These are phyloP conservation scores for Aricia agestis DNA, from an alignment of 1,140 invertebrate species.

Conservation along the genomic window DNA sequence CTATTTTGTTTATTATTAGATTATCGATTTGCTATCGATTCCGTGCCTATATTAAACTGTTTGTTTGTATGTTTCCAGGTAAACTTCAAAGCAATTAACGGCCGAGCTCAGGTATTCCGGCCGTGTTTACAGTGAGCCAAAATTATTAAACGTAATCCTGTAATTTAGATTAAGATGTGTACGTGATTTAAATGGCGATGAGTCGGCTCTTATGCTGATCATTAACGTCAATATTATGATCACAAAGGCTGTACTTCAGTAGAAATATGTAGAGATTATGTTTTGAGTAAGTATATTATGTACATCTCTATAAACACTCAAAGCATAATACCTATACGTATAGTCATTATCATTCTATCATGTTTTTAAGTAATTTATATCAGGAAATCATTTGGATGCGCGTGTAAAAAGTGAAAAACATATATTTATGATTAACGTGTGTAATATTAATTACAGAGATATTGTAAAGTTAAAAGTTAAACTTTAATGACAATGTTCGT, in stretches of 20 bases:
- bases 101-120: conserved; percentile 12
- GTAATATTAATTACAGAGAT: no score
- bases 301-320: no score
- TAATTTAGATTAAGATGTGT: conserved; percentile 10
- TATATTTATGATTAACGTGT: no score
- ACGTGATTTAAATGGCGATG: not conserved
- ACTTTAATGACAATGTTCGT: no score
- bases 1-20: not conserved
- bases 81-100: conserved; percentile 22
- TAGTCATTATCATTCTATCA: no score
- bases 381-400: no score
- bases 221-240: not conserved
- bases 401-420: no score
- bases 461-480: no score
- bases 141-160: conserved; percentile 20
- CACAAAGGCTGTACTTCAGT: not conserved
- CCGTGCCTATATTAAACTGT: conserved; percentile 16
- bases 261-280: no score
- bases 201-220: not conserved
- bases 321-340: no score
- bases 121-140: conserved; percentile 19
- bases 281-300: no score
- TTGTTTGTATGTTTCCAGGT: conserved; percentile 32
- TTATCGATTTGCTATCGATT: not conserved
- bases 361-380: no score